Percentiles rank a stretch among this genome's conserved stretches.
Evolutionary conservation across 2,113 vertebrate species (phyloP).

Genomic region (Syngnathus floridae): DNA sequence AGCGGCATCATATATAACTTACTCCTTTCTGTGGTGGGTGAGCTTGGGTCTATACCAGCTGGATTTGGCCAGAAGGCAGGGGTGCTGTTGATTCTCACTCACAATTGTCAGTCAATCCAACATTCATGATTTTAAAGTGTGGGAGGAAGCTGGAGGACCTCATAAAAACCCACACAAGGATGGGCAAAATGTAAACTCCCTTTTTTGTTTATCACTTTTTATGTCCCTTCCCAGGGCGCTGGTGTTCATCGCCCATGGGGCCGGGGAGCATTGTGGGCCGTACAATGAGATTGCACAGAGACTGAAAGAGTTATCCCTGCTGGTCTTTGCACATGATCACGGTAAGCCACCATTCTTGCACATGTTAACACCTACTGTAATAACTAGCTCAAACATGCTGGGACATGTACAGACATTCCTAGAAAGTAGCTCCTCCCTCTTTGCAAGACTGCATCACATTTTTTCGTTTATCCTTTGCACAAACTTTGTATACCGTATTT

Average conservation of each 20-base stretch:
- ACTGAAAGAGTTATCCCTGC: slow-evolving; percentile 75
- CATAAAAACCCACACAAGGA: not conserved
- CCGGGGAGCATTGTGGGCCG: slow-evolving; percentile 87
- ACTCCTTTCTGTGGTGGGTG: no score
- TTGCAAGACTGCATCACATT: not conserved
- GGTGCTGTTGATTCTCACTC: not conserved
- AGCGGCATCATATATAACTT: no score
- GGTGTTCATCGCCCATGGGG: slow-evolving; percentile 84
- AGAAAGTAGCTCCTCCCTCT: not conserved
- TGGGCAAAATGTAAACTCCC: no score
- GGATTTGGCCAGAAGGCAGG: not conserved
- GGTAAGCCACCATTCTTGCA: slow-evolving; percentile 72
- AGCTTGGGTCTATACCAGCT: not conserved
- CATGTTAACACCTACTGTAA: slow-evolving; percentile 7
- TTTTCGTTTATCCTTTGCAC: not conserved
- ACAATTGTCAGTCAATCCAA: not conserved
- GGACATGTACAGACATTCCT: not conserved
- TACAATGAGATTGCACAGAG: slow-evolving; percentile 83
- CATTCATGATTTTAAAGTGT: not conserved
- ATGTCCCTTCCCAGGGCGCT: slow-evolving; percentile 72
- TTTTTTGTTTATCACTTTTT: not conserved
- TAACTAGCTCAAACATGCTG: slow-evolving; percentile 1
- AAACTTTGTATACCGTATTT: not conserved
- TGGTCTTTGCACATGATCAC: slow-evolving; percentile 91
- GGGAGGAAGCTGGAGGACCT: not conserved